A percentile compares a stretch with the other conserved stretches of the same genome.
Evolutionary conservation across 2,797 vertebrate genomes (phyloP).

Genomic region (Lutjanus argentimaculatus): DNA sequence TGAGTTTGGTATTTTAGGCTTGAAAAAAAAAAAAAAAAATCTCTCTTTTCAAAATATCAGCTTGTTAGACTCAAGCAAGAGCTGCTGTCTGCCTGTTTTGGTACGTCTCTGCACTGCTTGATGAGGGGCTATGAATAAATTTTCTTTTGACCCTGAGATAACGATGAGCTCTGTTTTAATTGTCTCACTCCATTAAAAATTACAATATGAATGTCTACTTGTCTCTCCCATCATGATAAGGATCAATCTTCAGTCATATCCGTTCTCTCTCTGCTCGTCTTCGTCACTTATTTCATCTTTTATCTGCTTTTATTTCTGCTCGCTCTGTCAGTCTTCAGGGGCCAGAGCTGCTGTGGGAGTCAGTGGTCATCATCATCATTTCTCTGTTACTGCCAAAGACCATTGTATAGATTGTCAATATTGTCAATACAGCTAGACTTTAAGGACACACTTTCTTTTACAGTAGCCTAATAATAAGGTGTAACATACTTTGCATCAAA

Average conservation of each 20-base stretch:
- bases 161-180: constrained; percentile 55
- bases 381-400: neutral
- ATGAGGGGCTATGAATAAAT: constrained; percentile 58
- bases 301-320: constrained; percentile 21
- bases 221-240: constrained; percentile 22
- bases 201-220: constrained; percentile 35
- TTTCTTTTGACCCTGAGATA: constrained; percentile 50
- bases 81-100: constrained; percentile 51
- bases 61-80: constrained; percentile 55
- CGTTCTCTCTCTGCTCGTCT: constrained; percentile 15
- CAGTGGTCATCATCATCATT: constrained; percentile 34
- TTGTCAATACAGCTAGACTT: constrained; percentile 6
- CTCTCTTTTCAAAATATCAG: constrained; percentile 48
- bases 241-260: constrained; percentile 34
- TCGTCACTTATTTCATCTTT: constrained; percentile 18
- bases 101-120: constrained; percentile 49
- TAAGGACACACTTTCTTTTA: too few species aligned
- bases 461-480: too few species aligned
- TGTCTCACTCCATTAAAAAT: constrained; percentile 46
- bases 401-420: neutral
- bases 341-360: constrained; percentile 18
- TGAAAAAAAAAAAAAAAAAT: constrained; percentile 39
- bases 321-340: neutral
- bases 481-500: too few species aligned
- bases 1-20: constrained; percentile 70